Evolutionary conservation across 2,888 invertebrate species (phyloP), one percentile per base, ranked within the genome.

Genomic region (Caenorhabditis sinica): DNA sequence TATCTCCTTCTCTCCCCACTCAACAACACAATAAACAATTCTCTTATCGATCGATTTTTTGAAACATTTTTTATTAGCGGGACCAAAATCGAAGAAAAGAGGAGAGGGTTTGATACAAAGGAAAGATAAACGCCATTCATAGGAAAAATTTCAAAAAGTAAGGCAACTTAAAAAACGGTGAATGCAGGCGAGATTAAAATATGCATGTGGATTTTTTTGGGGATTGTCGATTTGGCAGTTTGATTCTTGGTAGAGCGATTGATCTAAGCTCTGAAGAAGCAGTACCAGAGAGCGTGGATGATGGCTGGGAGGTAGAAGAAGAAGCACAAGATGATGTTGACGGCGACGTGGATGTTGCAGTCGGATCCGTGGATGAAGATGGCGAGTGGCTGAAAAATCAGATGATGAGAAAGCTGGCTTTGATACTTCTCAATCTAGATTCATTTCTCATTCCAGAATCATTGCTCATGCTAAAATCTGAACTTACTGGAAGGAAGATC

Each of bases 241-340:
- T 68, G 28, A 28, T 13, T 58, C 40, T 23, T 17, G 25, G 49
- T 1, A 13, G 60, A 33, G 63, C 71, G 71, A 71, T 15, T 71
- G 56, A 66, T 80, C 66, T 89, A 89, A 79, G 73, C 87, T 82
- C 89, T 86, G 89, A 89, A 89, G 89, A 89, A 89, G 87, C 89
- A 89, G 83, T 87, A 90, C 90, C 90, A 90, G 81, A 90, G 86
- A 72, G 90, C 90, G 75, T 90, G 90, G 88, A 90, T 89, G 65
- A 89, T 82, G 73, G 90, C 90, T 58, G 90, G 90, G 20, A 90
- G 58, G 65, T 85, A 89, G 87, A 89, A 89, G 88, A 90, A 88
- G 90, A 89, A 89, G 87, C 89, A 90, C 65, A 90, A 88, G 49
- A 90, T 86, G 86, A 90, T 90, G 86, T 88, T 89, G 75, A 90